These are phyloP conservation scores for Seira ritae DNA, from an alignment of 2,888 invertebrate species.

Conservation along the genomic window DNA sequence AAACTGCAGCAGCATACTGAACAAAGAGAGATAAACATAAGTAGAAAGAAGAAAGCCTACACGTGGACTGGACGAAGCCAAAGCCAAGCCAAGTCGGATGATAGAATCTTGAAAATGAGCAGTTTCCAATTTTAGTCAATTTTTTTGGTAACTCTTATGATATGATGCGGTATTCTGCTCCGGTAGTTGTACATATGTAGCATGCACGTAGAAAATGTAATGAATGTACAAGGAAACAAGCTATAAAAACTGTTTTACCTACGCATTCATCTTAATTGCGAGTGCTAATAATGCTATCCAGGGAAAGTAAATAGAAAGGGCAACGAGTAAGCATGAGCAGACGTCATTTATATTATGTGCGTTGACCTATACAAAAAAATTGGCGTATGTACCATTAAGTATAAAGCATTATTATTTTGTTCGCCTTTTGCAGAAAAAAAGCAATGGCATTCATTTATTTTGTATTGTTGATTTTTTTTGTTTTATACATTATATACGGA, in stretches of 20 bases:
- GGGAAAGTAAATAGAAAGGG: not conserved
- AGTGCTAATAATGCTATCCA: not conserved
- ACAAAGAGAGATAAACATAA: too few relatives aligned
- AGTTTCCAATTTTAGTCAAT: not conserved
- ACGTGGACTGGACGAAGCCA: not conserved
- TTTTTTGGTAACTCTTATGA: not conserved
- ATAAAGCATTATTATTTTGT: too few relatives aligned
- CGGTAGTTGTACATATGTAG: not conserved
- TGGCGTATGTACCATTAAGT: not conserved
- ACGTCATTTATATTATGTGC: conserved; percentile 9
- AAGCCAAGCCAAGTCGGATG: not conserved
- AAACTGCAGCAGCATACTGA: conserved; percentile 4
- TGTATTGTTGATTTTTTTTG: conserved; percentile 19
- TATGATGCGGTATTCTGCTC: not conserved
- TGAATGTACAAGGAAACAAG: not conserved
- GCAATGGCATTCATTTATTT: not conserved
- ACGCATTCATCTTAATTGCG: too few relatives aligned
- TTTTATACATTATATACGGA: not conserved
- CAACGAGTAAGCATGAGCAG: too few relatives aligned
- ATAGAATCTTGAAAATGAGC: not conserved
- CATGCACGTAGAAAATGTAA: not conserved
- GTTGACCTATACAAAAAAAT: conserved; percentile 8
- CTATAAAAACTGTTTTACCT: too few relatives aligned
- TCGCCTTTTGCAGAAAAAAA: not conserved
- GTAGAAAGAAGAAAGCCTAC: not conserved